These are phyloP conservation scores for Scomber japonicus DNA, from an alignment of 2,113 vertebrate species.

Conservation along the genomic window DNA sequence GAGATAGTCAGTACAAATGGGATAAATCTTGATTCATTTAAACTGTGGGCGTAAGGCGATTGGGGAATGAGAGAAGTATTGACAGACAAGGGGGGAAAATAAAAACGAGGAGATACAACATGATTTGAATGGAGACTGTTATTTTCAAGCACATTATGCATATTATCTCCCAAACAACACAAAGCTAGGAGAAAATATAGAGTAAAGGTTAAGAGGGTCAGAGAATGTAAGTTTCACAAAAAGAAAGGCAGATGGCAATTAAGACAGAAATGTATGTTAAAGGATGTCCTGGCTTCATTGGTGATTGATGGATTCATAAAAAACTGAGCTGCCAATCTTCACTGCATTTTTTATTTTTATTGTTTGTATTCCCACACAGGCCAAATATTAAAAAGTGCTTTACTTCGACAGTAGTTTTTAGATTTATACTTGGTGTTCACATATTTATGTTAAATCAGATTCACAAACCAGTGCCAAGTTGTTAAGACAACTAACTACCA, in stretches of 20 bases:
- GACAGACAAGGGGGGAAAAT: neutral
- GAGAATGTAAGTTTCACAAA: neutral
- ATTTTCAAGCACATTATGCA: neutral
- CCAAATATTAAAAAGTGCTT: neutral
- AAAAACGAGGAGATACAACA: neutral
- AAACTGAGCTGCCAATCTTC: neutral
- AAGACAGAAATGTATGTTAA: neutral
- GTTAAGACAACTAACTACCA: neutral
- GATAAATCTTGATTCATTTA: slow-evolving; percentile 29
- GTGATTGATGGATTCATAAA: neutral
- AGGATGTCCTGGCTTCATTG: neutral
- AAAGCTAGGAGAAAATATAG: neutral
- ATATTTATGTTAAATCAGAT: neutral
- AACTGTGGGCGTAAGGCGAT: slow-evolving; percentile 4
- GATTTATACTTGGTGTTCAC: neutral
- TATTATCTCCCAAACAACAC: slow-evolving; percentile 9
- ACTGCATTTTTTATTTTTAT: neutral
- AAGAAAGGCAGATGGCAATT: neutral
- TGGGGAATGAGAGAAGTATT: neutral
- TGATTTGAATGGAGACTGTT: neutral
- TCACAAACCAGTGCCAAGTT: neutral
- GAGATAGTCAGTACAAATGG: slow-evolving; percentile 6
- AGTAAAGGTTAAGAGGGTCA: neutral
- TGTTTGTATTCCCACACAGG: neutral
- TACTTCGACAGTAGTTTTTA: neutral